These are phyloP conservation scores for Drosophila anomalata DNA, from an alignment of 2,888 invertebrate genomes.

Conservation along the genomic window DNA sequence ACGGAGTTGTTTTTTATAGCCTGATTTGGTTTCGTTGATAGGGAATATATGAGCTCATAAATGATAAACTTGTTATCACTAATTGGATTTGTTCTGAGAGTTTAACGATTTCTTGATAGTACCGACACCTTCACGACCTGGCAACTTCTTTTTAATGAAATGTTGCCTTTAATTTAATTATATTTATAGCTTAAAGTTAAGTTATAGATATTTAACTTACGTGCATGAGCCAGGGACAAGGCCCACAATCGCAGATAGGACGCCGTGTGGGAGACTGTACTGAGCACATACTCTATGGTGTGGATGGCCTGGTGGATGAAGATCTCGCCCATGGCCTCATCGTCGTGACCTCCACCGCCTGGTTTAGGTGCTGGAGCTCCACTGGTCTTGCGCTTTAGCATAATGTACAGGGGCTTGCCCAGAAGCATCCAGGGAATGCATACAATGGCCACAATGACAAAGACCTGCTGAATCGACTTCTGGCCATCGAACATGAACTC, in stretches of 20 bases:
- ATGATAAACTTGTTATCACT: background rate
- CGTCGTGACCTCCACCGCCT: constrained; percentile 79
- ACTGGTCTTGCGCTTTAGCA: constrained; percentile 78
- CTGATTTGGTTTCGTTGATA: background rate
- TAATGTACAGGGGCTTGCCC: constrained; percentile 93
- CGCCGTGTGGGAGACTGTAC: constrained; percentile 98
- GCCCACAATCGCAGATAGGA: constrained; percentile 98
- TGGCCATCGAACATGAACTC: constrained; percentile 90
- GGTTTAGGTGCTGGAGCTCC: constrained; percentile 30
- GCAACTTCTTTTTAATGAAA: background rate
- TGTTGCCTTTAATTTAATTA: background rate
- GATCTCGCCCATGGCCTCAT: constrained; percentile 91
- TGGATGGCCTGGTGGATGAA: constrained; percentile 97
- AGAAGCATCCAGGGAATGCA: constrained; percentile 98
- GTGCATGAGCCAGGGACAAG: constrained; percentile 96
- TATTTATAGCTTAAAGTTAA: background rate
- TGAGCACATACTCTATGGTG: constrained; percentile 97
- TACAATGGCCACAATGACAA: constrained; percentile 91
- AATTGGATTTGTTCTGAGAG: constrained; percentile 6
- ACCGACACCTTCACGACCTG: background rate
- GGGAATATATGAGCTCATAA: background rate
- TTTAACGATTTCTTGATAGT: background rate
- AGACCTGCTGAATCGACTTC: constrained; percentile 88
- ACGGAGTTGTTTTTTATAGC: background rate
- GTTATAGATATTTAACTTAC: constrained; percentile 85